Evolutionary conservation across 2,888 invertebrate species (phyloP).

Genomic region (Isotomurus palustris): DNA sequence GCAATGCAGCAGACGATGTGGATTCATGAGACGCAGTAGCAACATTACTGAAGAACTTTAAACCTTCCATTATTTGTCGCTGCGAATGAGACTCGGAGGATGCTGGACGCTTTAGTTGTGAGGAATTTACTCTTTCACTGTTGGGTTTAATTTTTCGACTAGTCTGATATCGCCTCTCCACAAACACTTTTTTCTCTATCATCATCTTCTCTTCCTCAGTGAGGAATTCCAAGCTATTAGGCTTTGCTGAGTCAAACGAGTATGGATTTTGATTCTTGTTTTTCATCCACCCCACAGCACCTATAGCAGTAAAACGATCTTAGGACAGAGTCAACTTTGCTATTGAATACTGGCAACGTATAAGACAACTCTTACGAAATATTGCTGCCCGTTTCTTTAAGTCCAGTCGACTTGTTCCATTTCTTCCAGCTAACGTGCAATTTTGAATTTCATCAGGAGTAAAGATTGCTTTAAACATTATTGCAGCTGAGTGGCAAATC

Average conservation of each 20-base stretch:
- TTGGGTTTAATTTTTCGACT: slow-evolving; percentile 32
- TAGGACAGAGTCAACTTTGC: neutral
- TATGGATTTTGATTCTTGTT: slow-evolving; percentile 35
- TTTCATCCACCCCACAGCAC: slow-evolving; percentile 34
- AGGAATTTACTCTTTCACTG: no score
- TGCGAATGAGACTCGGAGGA: no score
- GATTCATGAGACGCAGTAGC: no score
- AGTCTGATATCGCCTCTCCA: slow-evolving; percentile 34
- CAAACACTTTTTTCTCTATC: slow-evolving; percentile 37
- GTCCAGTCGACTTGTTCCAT: slow-evolving; percentile 27
- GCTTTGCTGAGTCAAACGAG: slow-evolving; percentile 24
- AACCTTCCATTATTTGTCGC: no score
- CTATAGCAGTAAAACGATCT: slow-evolving; percentile 5
- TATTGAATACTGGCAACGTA: neutral
- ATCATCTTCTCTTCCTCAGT: slow-evolving; percentile 29
- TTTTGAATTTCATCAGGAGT: slow-evolving; percentile 35
- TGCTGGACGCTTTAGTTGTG: no score
- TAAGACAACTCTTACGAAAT: slow-evolving; percentile 24
- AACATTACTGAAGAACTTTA: no score
- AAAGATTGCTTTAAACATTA: slow-evolving; percentile 30
- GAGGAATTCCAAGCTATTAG: neutral
- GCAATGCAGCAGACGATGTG: no score
- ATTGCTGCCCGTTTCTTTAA: slow-evolving; percentile 33
- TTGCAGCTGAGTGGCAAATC: slow-evolving; percentile 31
- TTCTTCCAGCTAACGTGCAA: slow-evolving; percentile 30